These are phyloP conservation scores for Sylvia atricapilla DNA, from an alignment of 2,113 vertebrate species.

Conservation along the genomic window DNA sequence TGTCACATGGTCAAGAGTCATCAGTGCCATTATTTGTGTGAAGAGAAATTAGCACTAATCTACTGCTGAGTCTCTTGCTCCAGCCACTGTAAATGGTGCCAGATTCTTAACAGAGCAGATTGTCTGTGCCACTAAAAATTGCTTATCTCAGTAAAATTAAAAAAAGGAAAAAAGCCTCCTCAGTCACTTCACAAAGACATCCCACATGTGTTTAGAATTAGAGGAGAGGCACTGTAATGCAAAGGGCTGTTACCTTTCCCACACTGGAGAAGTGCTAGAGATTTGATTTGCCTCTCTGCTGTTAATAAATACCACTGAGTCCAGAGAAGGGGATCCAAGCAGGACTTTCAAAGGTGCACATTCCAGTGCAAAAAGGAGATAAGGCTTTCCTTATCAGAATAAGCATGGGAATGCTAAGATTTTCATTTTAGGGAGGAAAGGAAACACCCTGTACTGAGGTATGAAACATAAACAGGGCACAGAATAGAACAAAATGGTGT, in stretches of 20 bases:
- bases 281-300: neutral
- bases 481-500: slow-evolving; percentile 9
- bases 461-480: neutral
- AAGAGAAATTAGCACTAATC: slow-evolving; percentile 63
- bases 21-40: slow-evolving; percentile 68
- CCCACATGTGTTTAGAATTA: neutral
- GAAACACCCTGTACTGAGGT: neutral
- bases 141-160: slow-evolving; percentile 7
- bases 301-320: neutral
- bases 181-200: neutral
- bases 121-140: slow-evolving; percentile 34
- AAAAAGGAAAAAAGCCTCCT: neutral
- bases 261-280: neutral
- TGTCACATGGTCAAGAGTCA: slow-evolving; percentile 72
- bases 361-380: neutral
- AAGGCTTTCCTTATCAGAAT: neutral
- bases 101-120: slow-evolving; percentile 54
- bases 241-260: neutral
- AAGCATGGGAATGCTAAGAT: neutral
- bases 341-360: neutral
- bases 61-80: slow-evolving; percentile 26
- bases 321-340: neutral
- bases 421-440: slow-evolving; percentile 13
- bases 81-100: slow-evolving; percentile 55
- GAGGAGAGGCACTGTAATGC: neutral